These are phyloP conservation scores for Tinea trinotella DNA, from an alignment of 2,888 invertebrate genomes.

Conservation along the genomic window DNA sequence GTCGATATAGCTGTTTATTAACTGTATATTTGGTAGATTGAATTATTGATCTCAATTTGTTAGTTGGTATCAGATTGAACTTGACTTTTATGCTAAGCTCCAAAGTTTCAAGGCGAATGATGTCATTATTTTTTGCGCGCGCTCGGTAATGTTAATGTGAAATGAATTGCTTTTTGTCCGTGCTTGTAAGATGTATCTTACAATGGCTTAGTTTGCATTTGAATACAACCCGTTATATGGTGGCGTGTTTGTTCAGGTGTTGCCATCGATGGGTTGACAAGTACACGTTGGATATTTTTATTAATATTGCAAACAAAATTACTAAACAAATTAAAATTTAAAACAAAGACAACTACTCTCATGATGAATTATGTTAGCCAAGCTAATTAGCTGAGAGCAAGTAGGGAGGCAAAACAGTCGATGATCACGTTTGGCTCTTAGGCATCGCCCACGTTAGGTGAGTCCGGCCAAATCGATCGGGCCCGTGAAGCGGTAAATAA, in stretches of 20 bases:
- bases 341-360: neutral
- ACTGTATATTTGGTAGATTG: conserved; percentile 48
- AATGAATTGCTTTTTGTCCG: conserved; percentile 57
- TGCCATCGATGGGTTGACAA: conserved; percentile 20
- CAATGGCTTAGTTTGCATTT: conserved; percentile 46
- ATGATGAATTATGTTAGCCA: conserved; percentile 1
- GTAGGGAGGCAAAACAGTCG: conserved; percentile 30
- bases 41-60: conserved; percentile 36
- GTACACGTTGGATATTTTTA: neutral
- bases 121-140: conserved; percentile 55
- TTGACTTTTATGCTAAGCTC: conserved; percentile 6
- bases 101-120: conserved; percentile 38
- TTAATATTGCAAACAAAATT: conserved; percentile 22
- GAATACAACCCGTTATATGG: conserved; percentile 30
- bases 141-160: conserved; percentile 46
- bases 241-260: conserved; percentile 29
- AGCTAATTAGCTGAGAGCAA: conserved; percentile 14
- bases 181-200: conserved; percentile 43
- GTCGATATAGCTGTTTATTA: conserved; percentile 47
- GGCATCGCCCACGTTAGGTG: conserved; percentile 36
- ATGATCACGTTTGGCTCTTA: conserved; percentile 43
- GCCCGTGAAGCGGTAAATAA: conserved; percentile 34
- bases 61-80: conserved; percentile 23
- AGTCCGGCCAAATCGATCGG: conserved; percentile 41
- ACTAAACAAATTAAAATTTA: conserved; percentile 9